A percentile compares a stretch with the other conserved stretches of the same genome.
These are phyloP conservation scores for Capra hircus DNA, from an alignment of 2,113 vertebrate species.

Conservation along the genomic window DNA sequence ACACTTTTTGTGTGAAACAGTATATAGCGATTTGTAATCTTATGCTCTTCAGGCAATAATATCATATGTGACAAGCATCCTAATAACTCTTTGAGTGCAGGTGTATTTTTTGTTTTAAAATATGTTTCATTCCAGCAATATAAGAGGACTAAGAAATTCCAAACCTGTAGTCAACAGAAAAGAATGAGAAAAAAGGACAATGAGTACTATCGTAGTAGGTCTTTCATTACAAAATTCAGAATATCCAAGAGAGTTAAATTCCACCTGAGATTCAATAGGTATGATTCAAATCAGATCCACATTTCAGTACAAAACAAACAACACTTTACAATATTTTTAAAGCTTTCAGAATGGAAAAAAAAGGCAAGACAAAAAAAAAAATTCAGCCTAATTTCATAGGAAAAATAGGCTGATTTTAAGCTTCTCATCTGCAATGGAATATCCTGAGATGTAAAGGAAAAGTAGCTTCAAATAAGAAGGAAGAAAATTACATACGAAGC, in stretches of 20 bases:
- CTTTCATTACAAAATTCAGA: not conserved
- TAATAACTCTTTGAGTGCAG: not conserved
- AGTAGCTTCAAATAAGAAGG: not conserved
- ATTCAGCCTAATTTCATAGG: fast-evolving
- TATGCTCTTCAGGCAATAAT: not conserved
- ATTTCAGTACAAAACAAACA: not conserved
- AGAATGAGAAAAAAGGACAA: not conserved
- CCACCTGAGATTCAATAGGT: not conserved
- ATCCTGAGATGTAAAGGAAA: not conserved
- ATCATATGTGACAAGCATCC: not conserved
- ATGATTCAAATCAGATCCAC: not conserved
- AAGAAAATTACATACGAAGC: not conserved
- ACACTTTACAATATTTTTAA: not conserved
- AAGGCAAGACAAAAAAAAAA: not conserved
- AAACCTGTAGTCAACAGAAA: not conserved
- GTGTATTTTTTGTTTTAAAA: not conserved
- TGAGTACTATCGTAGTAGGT: not conserved
- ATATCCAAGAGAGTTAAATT: not conserved
- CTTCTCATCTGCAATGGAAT: not conserved
- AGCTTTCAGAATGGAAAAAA: not conserved
- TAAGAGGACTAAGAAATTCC: not conserved
- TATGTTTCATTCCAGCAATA: not conserved
- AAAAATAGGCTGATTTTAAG: not conserved
- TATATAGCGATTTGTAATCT: not conserved
- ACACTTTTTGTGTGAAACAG: not conserved